Evolutionary conservation across 2,113 vertebrate genomes (phyloP).

Genomic region (Oreochromis spilurus): DNA sequence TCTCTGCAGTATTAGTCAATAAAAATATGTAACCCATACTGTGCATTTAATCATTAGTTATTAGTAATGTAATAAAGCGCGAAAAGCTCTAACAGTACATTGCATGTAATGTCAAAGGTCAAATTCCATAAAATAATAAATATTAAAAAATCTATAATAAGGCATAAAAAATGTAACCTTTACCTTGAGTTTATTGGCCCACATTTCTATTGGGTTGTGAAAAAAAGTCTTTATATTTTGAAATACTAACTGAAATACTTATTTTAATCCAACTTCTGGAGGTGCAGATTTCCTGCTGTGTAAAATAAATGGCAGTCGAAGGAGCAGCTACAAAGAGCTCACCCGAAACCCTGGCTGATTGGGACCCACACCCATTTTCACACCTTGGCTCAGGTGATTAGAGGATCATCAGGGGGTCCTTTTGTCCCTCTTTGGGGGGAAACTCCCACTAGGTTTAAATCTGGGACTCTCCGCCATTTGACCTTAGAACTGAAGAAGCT

Average conservation of each 20-base stretch:
- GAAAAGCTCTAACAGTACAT: neutral
- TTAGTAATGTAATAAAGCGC: too few relatives aligned
- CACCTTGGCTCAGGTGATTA: too few relatives aligned
- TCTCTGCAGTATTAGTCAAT: neutral
- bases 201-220: neutral
- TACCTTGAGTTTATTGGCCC: neutral
- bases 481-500: too few relatives aligned
- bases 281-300: neutral
- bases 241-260: neutral
- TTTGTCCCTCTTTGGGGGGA: too few relatives aligned
- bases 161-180: fast-evolving
- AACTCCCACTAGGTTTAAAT: too few relatives aligned
- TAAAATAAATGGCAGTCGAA: neutral
- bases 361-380: too few relatives aligned
- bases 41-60: too few relatives aligned
- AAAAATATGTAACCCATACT: neutral
- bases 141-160: neutral
- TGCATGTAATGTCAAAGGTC: neutral
- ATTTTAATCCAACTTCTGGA: neutral
- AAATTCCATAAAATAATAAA: neutral
- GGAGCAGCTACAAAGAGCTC: neutral
- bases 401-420: too few relatives aligned
- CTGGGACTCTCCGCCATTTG: too few relatives aligned
- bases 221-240: neutral
- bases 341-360: too few relatives aligned